A percentile compares a stretch with the other conserved stretches of the same genome.
phyloP scores from a whole-genome alignment of 1,140 invertebrate species.

The Temnothorax longispinosus region DNA sequence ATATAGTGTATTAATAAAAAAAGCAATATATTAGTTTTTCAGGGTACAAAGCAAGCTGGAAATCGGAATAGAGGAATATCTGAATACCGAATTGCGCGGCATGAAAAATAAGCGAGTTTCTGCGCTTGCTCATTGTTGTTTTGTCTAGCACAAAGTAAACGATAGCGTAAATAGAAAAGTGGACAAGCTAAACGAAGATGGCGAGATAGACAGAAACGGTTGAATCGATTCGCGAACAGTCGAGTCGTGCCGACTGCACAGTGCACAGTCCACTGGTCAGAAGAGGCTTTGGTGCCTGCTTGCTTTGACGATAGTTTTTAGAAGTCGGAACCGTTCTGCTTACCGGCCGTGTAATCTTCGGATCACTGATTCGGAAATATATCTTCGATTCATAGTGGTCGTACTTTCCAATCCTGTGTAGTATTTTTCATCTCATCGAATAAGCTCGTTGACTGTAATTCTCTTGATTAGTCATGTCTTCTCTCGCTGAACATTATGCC shows the following conservation, averaged over 20 bases:
- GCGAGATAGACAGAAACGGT: not conserved
- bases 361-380: slow-evolving; percentile 69
- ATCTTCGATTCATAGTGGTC: slow-evolving; percentile 10
- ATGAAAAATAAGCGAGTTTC: slow-evolving; percentile 36
- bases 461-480: not conserved
- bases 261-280: slow-evolving; percentile 54
- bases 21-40: slow-evolving; percentile 32
- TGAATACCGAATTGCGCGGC: not conserved
- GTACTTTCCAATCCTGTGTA: slow-evolving; percentile 4
- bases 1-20: not conserved
- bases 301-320: slow-evolving; percentile 63
- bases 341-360: slow-evolving; percentile 60
- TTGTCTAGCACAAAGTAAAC: slow-evolving; percentile 31
- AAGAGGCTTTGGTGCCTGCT: slow-evolving; percentile 20
- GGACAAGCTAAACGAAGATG: slow-evolving; percentile 1
- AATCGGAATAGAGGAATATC: slow-evolving; percentile 21
- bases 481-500: not conserved
- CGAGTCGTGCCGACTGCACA: slow-evolving; percentile 24
- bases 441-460: not conserved
- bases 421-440: not conserved
- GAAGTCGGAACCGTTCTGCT: slow-evolving; percentile 54
- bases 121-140: slow-evolving; percentile 36
- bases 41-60: not conserved
- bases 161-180: slow-evolving; percentile 35
- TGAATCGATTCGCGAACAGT: slow-evolving; percentile 52